Conservation (phyloP, 2,113 vertebrate genomes). For the Corythoichthys haematopterus region DNA sequence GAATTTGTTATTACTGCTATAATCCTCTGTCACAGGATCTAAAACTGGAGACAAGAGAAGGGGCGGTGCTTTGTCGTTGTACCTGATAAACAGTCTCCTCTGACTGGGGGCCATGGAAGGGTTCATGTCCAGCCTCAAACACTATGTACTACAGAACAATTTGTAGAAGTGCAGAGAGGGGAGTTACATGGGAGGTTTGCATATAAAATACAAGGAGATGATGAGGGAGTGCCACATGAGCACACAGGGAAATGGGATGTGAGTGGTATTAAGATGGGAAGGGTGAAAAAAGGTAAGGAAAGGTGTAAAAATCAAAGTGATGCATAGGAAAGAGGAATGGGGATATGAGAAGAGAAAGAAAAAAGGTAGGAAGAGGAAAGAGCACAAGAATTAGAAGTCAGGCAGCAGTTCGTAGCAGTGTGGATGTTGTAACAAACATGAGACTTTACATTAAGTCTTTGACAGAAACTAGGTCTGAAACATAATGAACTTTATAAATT, state of each 20-base stretch:
- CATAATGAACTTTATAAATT: background rate
- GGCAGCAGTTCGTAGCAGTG: constrained; percentile 64
- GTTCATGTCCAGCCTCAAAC: constrained; percentile 99
- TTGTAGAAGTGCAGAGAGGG: constrained; percentile 66
- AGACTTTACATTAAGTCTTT: constrained; percentile 27
- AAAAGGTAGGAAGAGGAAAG: constrained; percentile 58
- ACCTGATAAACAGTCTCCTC: constrained; percentile 99
- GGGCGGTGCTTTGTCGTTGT: constrained; percentile 69
- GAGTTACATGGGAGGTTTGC: constrained; percentile 56
- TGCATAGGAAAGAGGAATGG: constrained; percentile 28
- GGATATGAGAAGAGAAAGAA: constrained; percentile 38
- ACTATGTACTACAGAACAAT: constrained; percentile 94
- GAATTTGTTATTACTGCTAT: constrained; percentile 32
- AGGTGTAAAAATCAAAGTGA: constrained; percentile 28
- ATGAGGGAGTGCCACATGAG: constrained; percentile 31
- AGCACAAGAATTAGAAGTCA: constrained; percentile 71
- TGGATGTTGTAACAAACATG: constrained; percentile 45
- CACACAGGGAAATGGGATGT: constrained; percentile 18
- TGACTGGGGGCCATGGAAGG: constrained; percentile 91
- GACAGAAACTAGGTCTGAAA: constrained; percentile 20
- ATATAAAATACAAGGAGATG: constrained; percentile 59
- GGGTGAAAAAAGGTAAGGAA: constrained; percentile 34
- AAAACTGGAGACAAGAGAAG: constrained; percentile 26
- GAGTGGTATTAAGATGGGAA: constrained; percentile 13
- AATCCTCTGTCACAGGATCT: constrained; percentile 34